These are phyloP conservation scores for Calcarius ornatus DNA, from an alignment of 2,113 vertebrate genomes.

Conservation along the genomic window DNA sequence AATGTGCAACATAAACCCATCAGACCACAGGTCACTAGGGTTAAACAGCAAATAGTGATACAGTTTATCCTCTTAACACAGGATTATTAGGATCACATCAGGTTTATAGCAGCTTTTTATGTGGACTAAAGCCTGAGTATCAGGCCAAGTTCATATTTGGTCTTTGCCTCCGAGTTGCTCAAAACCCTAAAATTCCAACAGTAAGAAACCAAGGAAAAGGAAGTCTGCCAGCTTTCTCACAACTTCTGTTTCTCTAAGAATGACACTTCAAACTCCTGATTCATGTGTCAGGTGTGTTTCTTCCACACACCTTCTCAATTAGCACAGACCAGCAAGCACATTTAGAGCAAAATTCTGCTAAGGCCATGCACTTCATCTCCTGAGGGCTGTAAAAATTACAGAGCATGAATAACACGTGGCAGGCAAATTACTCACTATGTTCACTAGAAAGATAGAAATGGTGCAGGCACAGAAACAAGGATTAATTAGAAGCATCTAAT, in stretches of 20 bases:
- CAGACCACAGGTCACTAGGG: neutral
- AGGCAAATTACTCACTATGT: neutral
- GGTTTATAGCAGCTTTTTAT: neutral
- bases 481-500: neutral
- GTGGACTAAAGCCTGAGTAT: neutral
- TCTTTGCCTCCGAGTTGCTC: neutral
- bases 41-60: neutral
- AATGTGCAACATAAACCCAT: neutral
- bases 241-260: neutral
- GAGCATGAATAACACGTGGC: neutral
- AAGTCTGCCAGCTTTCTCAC: neutral
- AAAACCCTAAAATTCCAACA: neutral
- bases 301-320: neutral
- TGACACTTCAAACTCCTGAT: neutral
- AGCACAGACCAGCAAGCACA: neutral
- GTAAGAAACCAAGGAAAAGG: neutral
- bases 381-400: neutral
- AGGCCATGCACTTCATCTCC: neutral
- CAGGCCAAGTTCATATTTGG: neutral
- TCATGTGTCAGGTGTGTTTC: neutral
- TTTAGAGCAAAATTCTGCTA: neutral
- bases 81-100: neutral
- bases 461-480: neutral
- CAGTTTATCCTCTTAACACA: neutral
- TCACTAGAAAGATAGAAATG: neutral